phyloP scores from a whole-genome alignment of 53 echinoderm and acorn worm genomes.

The Glandiceps talaboti region DNA sequence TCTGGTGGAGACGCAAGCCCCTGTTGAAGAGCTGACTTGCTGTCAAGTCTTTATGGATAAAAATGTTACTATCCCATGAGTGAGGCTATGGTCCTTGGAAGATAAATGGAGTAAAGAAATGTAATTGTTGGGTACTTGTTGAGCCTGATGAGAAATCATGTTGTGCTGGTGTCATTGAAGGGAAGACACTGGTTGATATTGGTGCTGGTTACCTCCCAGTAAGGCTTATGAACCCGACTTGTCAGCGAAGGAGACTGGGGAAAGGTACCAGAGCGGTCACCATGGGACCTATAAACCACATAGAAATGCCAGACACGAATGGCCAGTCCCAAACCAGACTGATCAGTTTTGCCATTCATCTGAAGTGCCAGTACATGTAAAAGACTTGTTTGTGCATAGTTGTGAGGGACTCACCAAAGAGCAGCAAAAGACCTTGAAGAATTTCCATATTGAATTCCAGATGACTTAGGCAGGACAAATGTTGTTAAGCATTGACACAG shows the following conservation, averaged over 20 bases:
- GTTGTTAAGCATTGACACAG: constrained; percentile 1
- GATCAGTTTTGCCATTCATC: no score
- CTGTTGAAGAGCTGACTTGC: no score
- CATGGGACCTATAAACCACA: neutral
- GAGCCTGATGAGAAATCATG: neutral
- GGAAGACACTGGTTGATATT: neutral
- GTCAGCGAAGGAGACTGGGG: neutral
- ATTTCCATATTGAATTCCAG: neutral
- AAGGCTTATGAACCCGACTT: neutral
- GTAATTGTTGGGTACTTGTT: neutral
- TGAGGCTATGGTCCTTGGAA: no score
- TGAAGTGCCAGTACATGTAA: neutral
- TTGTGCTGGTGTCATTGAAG: neutral
- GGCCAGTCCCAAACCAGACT: no score
- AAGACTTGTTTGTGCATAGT: neutral
- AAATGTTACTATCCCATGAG: no score
- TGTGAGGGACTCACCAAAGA: neutral
- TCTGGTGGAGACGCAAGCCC: no score
- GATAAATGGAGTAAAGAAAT: neutral
- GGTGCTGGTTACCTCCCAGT: neutral
- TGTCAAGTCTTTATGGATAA: no score
- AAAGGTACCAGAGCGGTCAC: neutral
- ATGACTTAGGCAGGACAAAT: neutral
- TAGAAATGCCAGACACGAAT: neutral
- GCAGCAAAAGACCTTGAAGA: neutral